Conservation (phyloP, 1,140 invertebrate genomes). For the Radopholus similis region DNA sequence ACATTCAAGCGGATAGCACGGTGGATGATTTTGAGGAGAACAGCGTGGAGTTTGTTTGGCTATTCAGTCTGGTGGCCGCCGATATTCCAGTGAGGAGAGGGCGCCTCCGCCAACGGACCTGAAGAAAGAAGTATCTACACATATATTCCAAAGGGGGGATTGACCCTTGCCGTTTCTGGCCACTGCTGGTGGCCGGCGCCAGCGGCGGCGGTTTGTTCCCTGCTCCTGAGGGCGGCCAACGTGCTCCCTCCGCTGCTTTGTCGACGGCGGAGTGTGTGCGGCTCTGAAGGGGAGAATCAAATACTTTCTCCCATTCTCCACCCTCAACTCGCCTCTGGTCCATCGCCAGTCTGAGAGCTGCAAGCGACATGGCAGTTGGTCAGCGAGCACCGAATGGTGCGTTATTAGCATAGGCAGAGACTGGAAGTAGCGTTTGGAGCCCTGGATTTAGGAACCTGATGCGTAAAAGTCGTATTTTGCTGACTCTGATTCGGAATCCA, state of each 20-base stretch:
- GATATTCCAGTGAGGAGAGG: not conserved
- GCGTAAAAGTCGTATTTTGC: not conserved
- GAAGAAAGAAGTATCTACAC: not conserved
- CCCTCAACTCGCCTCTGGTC: not conserved
- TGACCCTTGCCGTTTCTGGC: not conserved
- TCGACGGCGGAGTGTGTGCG: not conserved
- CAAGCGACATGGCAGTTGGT: conserved; percentile 26
- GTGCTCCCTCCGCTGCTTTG: conserved; percentile 15
- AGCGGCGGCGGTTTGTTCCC: not conserved
- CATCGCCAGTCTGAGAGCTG: conserved; percentile 20
- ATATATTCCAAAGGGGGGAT: not conserved
- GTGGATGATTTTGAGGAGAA: conserved; percentile 15
- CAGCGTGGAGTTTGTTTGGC: conserved; percentile 1
- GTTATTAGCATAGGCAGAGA: conserved; percentile 31
- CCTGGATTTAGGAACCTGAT: not conserved
- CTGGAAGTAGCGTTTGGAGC: conserved; percentile 25
- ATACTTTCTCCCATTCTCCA: not conserved
- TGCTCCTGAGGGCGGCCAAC: not conserved
- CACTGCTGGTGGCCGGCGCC: not conserved
- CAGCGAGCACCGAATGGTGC: conserved; percentile 22
- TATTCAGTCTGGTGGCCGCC: not conserved
- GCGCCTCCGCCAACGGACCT: not conserved
- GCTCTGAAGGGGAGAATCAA: not conserved
- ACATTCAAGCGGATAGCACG: conserved; percentile 12
- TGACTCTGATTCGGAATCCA: conserved; percentile 28